These are phyloP conservation scores for Raja brachyura DNA, from an alignment of 2,113 vertebrate genomes.

Conservation along the genomic window DNA sequence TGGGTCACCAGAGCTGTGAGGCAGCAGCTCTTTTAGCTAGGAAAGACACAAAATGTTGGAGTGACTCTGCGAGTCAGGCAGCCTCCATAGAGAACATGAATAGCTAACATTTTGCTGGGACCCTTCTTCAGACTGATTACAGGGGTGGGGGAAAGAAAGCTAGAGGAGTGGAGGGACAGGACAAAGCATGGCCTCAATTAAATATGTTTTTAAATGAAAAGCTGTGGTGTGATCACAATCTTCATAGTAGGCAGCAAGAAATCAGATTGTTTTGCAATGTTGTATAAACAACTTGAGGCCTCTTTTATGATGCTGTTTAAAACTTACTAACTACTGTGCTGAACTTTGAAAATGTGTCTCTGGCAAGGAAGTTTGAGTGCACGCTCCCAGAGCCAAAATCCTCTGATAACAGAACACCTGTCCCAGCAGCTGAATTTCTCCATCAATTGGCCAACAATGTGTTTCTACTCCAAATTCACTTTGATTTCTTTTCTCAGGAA, in stretches of 20 bases:
- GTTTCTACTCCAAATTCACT: not conserved
- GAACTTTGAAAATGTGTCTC: not conserved
- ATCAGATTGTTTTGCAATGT: not conserved
- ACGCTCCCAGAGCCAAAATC: no score
- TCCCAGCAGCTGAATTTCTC: not conserved
- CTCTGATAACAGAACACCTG: not conserved
- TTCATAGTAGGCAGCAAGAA: not conserved
- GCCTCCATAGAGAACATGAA: no score
- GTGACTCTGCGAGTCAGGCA: no score
- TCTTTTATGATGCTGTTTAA: no score
- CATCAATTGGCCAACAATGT: not conserved
- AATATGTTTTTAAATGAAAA: not conserved
- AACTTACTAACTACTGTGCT: not conserved
- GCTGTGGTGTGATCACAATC: not conserved
- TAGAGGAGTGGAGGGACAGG: no score
- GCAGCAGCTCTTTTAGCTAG: no score
- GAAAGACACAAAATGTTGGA: no score
- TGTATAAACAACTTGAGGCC: not conserved
- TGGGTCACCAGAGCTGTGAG: no score
- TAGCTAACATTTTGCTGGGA: no score
- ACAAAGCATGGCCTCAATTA: not conserved
- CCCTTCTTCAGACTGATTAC: no score
- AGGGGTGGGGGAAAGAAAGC: no score
- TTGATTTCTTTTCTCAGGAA: not conserved
- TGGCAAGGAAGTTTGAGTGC: no score